Percentiles rank a stretch among this genome's conserved stretches.
Evolutionary conservation across 2,113 vertebrate species (phyloP).

Genomic region (Pangasianodon hypophthalmus): DNA sequence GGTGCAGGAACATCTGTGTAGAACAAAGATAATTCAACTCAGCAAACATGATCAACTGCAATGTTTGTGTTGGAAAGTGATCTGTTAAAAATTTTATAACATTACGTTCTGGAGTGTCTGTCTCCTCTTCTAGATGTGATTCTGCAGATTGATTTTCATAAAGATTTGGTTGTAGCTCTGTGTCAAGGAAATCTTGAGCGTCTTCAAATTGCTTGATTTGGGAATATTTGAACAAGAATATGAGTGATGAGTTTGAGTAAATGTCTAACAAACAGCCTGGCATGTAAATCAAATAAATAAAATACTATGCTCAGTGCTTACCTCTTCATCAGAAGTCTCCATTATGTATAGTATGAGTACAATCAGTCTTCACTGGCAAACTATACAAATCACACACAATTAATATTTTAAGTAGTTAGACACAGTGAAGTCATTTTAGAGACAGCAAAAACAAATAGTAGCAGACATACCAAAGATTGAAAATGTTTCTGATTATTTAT

Average conservation of each 20-base stretch:
- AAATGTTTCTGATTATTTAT: neutral
- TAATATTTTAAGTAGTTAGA: neutral
- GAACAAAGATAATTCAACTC: neutral
- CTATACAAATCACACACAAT: neutral
- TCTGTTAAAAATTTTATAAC: neutral
- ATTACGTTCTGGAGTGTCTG: neutral
- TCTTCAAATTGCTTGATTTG: conserved; percentile 5
- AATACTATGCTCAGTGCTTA: neutral
- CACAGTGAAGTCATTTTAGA: neutral
- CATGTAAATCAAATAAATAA: neutral
- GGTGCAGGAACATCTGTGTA: conserved; percentile 51
- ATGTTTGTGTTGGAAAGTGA: neutral
- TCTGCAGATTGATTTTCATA: neutral
- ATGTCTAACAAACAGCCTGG: neutral
- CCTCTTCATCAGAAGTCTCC: conserved; percentile 16
- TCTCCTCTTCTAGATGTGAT: neutral
- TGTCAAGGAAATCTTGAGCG: neutral
- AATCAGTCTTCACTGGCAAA: neutral
- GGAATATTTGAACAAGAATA: neutral
- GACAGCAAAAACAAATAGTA: neutral
- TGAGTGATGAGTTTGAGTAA: neutral
- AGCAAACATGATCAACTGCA: neutral
- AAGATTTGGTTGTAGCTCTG: neutral
- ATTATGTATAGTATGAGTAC: neutral
- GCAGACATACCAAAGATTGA: neutral